These are phyloP conservation scores for Labeo rohita DNA, from an alignment of 2,113 vertebrate species.

Conservation along the genomic window DNA sequence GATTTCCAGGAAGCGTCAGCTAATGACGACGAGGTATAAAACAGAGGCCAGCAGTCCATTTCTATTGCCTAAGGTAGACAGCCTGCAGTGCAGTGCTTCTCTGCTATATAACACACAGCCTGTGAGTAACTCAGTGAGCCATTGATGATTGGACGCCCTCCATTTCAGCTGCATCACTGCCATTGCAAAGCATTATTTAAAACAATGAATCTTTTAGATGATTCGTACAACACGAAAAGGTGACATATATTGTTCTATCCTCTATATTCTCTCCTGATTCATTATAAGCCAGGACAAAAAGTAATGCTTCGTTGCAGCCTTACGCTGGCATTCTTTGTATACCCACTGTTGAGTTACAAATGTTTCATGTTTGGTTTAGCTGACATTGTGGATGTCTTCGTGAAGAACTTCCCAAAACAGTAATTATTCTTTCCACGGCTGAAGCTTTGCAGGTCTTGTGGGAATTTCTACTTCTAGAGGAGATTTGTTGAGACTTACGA, in stretches of 20 bases:
- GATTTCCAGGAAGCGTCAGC: neutral
- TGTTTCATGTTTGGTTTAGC: neutral
- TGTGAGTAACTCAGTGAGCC: neutral
- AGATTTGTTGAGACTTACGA: neutral
- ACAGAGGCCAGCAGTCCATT: neutral
- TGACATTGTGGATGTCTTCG: neutral
- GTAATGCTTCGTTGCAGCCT: neutral
- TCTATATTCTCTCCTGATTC: neutral
- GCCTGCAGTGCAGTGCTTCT: neutral
- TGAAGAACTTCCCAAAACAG: neutral
- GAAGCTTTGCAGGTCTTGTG: neutral
- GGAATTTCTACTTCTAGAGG: slow-evolving; percentile 1
- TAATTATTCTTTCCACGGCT: neutral
- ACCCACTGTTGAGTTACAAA: neutral
- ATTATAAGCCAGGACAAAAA: neutral
- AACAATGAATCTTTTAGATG: neutral
- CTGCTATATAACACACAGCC: neutral
- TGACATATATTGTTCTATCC: neutral
- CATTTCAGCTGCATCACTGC: neutral
- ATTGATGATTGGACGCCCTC: neutral
- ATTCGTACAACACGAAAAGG: neutral
- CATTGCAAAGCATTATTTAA: neutral
- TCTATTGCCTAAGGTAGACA: neutral
- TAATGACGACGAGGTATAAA: neutral
- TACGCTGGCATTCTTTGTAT: neutral